A percentile compares a stretch with the other conserved stretches of the same genome.
Conservation (phyloP, 2,113 vertebrate genomes). For the Poicephalus gulielmi region DNA sequence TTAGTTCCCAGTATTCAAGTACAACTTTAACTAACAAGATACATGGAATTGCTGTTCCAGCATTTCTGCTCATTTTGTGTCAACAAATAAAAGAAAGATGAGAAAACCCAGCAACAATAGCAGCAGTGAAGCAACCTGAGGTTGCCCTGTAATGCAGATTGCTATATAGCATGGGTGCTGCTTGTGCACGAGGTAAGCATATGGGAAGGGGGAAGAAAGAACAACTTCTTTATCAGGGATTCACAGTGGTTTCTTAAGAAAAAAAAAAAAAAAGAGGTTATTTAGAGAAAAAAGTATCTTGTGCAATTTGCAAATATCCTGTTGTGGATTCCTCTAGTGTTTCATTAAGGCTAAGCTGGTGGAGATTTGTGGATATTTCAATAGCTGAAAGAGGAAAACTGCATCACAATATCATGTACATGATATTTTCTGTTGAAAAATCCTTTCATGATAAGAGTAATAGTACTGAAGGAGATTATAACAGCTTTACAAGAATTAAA, state of each 20-base stretch:
- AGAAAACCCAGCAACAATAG: background rate
- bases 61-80: background rate
- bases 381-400: background rate
- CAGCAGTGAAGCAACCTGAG: background rate
- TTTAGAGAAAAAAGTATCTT: background rate
- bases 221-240: background rate
- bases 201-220: background rate
- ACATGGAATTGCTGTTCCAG: background rate
- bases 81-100: background rate
- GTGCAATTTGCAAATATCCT: background rate
- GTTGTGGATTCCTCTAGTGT: background rate
- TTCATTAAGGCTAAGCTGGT: background rate
- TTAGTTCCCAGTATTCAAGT: background rate
- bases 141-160: background rate
- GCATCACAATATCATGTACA: background rate
- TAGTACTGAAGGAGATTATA: background rate
- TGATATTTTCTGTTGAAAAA: background rate
- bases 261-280: accelerated
- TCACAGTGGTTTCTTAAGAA: background rate
- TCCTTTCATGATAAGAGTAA: background rate
- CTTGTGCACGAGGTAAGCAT: background rate
- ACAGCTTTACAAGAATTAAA: background rate
- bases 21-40: background rate
- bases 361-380: background rate
- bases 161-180: background rate